phyloP scores from a whole-genome alignment of 2,888 invertebrate genomes.

The Nineta flava region DNA sequence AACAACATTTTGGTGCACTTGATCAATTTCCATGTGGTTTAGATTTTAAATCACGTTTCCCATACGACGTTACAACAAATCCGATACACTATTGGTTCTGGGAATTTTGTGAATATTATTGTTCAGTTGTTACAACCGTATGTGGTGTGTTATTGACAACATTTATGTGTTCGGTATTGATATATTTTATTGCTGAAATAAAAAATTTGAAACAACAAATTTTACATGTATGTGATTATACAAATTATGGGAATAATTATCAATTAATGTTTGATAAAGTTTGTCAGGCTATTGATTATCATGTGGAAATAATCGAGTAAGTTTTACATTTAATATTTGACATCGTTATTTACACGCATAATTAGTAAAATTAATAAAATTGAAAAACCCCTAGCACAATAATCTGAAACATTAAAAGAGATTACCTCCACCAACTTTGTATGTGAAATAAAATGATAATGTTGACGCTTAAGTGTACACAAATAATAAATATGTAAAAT shows the following conservation, averaged over 20 bases:
- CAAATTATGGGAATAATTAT: too few relatives aligned
- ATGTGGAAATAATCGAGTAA: background rate
- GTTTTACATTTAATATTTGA: background rate
- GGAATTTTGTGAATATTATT: background rate
- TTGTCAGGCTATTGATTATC: background rate
- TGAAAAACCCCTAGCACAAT: too few relatives aligned
- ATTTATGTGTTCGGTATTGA: background rate
- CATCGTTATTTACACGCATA: too few relatives aligned
- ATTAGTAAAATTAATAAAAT: too few relatives aligned
- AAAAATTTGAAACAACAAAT: background rate
- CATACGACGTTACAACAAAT: background rate
- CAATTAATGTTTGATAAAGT: too few relatives aligned
- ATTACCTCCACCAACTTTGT: too few relatives aligned
- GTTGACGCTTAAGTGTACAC: too few relatives aligned
- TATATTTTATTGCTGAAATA: background rate
- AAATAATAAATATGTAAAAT: too few relatives aligned
- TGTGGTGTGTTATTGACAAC: background rate
- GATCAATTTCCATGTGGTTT: background rate
- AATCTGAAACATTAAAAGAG: too few relatives aligned
- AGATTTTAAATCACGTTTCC: background rate
- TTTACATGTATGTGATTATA: background rate
- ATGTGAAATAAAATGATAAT: too few relatives aligned
- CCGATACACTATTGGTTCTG: background rate
- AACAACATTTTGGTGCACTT: background rate
- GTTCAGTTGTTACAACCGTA: background rate